phyloP scores from a whole-genome alignment of 2,113 vertebrate species.

The Python bivittatus region DNA sequence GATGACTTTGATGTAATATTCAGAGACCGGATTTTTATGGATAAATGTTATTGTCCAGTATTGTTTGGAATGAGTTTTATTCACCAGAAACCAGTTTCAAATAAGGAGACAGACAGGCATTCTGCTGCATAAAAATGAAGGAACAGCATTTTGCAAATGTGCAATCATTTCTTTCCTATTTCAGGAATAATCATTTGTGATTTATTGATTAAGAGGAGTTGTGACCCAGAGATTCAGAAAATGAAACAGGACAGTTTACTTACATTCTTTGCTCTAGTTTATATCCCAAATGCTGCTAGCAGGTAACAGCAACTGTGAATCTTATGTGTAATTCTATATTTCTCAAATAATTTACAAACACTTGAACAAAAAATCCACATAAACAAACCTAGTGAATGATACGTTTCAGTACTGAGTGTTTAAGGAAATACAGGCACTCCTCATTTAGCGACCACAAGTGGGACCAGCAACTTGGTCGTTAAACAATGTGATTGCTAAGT shows the following conservation, averaged over 20 bases:
- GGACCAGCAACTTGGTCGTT: not conserved
- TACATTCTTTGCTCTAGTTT: not conserved
- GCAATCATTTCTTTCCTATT: not conserved
- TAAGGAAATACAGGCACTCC: not conserved
- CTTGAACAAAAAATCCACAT: not conserved
- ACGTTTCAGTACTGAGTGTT: not conserved
- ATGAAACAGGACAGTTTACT: not conserved
- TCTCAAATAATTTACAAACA: not conserved
- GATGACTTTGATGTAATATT: not conserved
- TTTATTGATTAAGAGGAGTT: not conserved
- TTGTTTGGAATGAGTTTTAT: not conserved
- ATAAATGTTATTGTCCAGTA: conserved; percentile 1
- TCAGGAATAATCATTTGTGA: not conserved
- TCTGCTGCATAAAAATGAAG: not conserved
- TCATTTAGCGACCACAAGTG: not conserved
- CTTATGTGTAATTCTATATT: not conserved
- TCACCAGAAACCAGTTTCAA: not conserved
- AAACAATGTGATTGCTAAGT: not conserved
- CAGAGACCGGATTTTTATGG: not conserved
- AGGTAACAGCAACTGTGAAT: not conserved
- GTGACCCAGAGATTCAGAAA: not conserved
- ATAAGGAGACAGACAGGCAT: not conserved
- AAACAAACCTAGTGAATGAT: not conserved
- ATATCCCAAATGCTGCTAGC: not conserved
- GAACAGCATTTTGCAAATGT: not conserved